phyloP scores from a whole-genome alignment of 2,888 invertebrate genomes.

The Unio delphinus region DNA sequence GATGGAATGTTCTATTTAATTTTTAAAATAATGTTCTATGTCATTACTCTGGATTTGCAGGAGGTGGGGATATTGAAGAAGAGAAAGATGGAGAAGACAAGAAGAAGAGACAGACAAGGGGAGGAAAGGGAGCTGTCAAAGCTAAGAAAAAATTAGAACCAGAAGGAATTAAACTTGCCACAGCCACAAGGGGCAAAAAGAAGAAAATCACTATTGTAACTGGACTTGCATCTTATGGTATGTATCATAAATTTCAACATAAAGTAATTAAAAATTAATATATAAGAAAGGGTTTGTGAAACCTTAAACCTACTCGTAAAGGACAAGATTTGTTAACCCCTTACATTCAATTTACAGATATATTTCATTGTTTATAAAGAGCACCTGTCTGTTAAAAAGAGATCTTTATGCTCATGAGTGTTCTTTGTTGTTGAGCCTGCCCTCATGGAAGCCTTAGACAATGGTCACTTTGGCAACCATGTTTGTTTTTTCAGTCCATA shows the following conservation, averaged over 20 bases:
- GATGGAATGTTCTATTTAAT: no score
- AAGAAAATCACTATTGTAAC: constrained; percentile 98
- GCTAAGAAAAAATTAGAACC: constrained; percentile 79
- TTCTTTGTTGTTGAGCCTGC: no score
- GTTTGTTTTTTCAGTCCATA: no score
- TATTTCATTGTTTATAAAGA: no score
- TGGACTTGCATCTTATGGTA: constrained; percentile 94
- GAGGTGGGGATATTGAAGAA: constrained; percentile 30
- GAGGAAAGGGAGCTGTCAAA: constrained; percentile 96
- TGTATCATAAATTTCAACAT: constrained; percentile 3
- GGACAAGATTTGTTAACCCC: no score
- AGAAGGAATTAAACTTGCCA: constrained; percentile 70
- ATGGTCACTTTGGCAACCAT: no score
- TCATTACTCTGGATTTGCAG: not conserved
- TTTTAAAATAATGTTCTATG: not conserved
- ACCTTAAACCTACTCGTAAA: no score
- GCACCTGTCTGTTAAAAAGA: no score
- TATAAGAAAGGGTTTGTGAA: not conserved
- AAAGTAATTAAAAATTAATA: not conserved
- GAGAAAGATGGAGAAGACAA: constrained; percentile 74
- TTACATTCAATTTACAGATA: no score
- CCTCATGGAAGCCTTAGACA: no score
- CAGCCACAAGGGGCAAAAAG: constrained; percentile 94
- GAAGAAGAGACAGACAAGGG: constrained; percentile 95
- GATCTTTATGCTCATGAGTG: no score